Base-by-base conservation (phyloP, 2,888 invertebrate species). In the Papilio demoleus region DNA sequence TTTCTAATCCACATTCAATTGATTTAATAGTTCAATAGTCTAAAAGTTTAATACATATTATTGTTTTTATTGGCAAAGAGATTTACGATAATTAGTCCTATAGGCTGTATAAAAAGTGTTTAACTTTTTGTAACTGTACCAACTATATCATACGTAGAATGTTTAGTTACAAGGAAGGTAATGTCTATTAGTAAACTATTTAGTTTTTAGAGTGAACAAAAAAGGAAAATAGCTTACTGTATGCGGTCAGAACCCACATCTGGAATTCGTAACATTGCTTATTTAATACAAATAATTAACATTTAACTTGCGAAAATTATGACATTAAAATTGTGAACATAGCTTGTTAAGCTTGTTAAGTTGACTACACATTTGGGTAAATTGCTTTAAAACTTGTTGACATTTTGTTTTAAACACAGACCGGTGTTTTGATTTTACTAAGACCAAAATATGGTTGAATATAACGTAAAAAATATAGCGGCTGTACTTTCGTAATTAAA, bases 251-350 rank as follows among this genome's bases (percentile, higher is more conserved):
- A 9, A 4, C 19, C 47, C 47, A 59, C 24, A 50, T 40, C 40
- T 50, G 50, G 47, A n/a, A 53, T 27, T 62, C 42, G 22, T 9
- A 14, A 31, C 22, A 38, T 38, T 27, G 17, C 34, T 27, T 45
- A 40, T 27, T 60, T 9, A 63, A 61, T 62, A 31, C 27, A 14
- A 12, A 42, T 63, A 53, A 56, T 56, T 53, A 62, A 40, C 24
- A 50, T 68, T 64, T 59, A 17, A 17, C 40, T 19, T 27, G 27
- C 24, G 45, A 31, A 50, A 68, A 68, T 64, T 68, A 68, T 68
- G 68, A 64, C 68, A 64, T 68, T 59, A 59, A 47, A 27, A 31
- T 64, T 40, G 63, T 58, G 4, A 56, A 17, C 65, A 59, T 42
- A 62, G 27, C 14, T 22, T 17, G 27, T 50, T 31, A 62, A 40